Evolutionary conservation across 2,888 invertebrate genomes (phyloP), one percentile per base, ranked within the genome.

Genomic region (Philhelius pedissequus): DNA sequence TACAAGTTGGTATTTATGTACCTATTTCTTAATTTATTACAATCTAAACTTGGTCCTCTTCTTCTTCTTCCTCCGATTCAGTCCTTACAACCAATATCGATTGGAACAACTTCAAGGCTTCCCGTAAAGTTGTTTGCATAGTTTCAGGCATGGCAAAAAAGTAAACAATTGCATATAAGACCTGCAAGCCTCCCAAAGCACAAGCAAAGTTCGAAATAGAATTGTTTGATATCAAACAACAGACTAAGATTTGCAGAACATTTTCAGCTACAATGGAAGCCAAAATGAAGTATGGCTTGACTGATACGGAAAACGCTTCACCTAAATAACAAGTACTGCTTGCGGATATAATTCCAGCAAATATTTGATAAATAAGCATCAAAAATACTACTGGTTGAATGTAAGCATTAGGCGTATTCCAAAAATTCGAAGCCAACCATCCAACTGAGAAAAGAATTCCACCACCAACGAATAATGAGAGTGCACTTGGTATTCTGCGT

Each of bases 111-210:
- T 70, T 54, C 43, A 88, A 87, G 6, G 90, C 88, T 18, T 88
- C 88, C 0, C 87, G 86, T 32, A 90, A 60, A 0, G 89, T 88
- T 2, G 86, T 82, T 18, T 68, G 11, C 54, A 86, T 88, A 0
- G 91, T 91, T 86, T 91, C 91, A 3, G 90, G 90, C 71, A 90
- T 74, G 3, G 74, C 60, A 8, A 86, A 50, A 9, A 88, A 64
- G 4, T 87, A 88, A 0, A 88, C 1, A 0, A 87, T 0, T 3
- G 81, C 86, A 8, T 88, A 90, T 0, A 86, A 0, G 0, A 88
- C 0, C 4, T 80, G 89, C 2, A 90, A 20, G 9, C 13, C 83
- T 2, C 87, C 90, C 22, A 64, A 20, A 22, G n/a, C 5, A 20
- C 45, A 32, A 9, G 45, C 30, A 64, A 43, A 64, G 5, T 25